These are phyloP conservation scores for Eremophila alpestris DNA, from an alignment of 2,797 vertebrate genomes.

Conservation along the genomic window DNA sequence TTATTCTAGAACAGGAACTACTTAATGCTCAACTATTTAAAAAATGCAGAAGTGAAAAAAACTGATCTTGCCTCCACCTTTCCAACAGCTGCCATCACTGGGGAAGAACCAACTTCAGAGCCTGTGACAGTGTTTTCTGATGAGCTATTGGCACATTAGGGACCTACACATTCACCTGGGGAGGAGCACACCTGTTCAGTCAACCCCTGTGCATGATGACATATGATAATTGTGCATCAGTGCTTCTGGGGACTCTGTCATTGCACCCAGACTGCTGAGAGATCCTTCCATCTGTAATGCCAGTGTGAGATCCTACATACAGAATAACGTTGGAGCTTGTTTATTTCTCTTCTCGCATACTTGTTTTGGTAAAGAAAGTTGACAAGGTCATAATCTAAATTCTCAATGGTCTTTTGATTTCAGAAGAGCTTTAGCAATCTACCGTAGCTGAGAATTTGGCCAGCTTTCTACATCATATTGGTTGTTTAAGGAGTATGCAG, in stretches of 20 bases:
- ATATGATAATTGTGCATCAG: not conserved
- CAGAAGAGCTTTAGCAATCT: not conserved
- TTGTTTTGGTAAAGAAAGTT: not conserved
- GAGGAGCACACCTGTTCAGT: slow-evolving; percentile 48
- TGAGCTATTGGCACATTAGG: slow-evolving; percentile 21
- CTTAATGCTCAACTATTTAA: not conserved
- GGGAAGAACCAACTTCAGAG: not conserved
- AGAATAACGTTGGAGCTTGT: not conserved
- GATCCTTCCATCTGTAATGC: not conserved
- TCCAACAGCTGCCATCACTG: not conserved
- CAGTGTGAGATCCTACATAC: rapidly evolving
- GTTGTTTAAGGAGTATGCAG: not conserved
- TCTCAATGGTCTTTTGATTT: not conserved
- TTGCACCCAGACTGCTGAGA: not conserved
- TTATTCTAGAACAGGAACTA: slow-evolving; percentile 9
- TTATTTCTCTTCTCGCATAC: not conserved
- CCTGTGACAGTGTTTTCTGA: not conserved
- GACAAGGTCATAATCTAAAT: not conserved
- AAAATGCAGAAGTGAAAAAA: not conserved
- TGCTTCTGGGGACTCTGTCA: not conserved
- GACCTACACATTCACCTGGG: not conserved
- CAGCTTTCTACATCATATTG: not conserved
- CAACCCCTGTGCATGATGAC: not conserved
- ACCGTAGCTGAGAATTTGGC: not conserved
- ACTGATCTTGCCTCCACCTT: not conserved